A percentile compares a stretch with the other conserved stretches of the same genome.
These are phyloP conservation scores for Oxytorus armatus DNA, from an alignment of 2,888 invertebrate genomes.

Conservation along the genomic window DNA sequence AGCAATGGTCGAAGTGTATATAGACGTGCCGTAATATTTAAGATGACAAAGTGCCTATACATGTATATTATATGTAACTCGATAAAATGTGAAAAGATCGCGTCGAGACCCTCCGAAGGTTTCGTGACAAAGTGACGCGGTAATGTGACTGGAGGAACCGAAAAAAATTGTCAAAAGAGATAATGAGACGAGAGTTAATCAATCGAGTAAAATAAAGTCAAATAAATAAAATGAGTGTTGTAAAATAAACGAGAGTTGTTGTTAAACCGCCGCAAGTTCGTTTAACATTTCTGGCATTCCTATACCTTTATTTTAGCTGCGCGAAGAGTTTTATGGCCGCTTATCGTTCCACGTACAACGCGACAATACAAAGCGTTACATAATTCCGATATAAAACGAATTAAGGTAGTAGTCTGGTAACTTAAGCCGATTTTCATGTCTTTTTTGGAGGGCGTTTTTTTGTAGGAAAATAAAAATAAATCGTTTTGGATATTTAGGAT, in stretches of 20 bases:
- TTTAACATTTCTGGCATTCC: conserved; percentile 33
- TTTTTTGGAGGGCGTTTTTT: no score
- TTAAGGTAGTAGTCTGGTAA: conserved; percentile 22
- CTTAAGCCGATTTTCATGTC: no score
- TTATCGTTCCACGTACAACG: conserved; percentile 34
- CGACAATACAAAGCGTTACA: conserved; percentile 18
- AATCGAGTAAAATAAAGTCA: conserved; percentile 10
- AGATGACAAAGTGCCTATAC: conserved; percentile 39
- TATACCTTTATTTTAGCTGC: background rate
- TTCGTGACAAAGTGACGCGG: conserved; percentile 19
- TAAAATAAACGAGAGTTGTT: background rate
- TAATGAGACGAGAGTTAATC: conserved; percentile 13
- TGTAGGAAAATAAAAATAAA: no score
- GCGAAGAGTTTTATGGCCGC: conserved; percentile 25
- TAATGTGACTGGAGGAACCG: conserved; percentile 41
- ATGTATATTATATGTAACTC: conserved; percentile 23
- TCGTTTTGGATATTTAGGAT: no score
- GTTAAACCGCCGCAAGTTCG: background rate
- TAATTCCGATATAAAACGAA: conserved; percentile 31
- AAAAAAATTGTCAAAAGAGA: conserved; percentile 15
- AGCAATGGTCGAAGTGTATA: conserved; percentile 8
- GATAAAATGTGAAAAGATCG: conserved; percentile 41
- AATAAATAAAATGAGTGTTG: conserved; percentile 17
- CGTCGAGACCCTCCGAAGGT: background rate
- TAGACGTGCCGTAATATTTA: conserved; percentile 10